Evolutionary conservation across 2,113 vertebrate species (phyloP), one percentile per base, ranked within the genome.

Genomic region (Oncorhynchus gorbuscha): DNA sequence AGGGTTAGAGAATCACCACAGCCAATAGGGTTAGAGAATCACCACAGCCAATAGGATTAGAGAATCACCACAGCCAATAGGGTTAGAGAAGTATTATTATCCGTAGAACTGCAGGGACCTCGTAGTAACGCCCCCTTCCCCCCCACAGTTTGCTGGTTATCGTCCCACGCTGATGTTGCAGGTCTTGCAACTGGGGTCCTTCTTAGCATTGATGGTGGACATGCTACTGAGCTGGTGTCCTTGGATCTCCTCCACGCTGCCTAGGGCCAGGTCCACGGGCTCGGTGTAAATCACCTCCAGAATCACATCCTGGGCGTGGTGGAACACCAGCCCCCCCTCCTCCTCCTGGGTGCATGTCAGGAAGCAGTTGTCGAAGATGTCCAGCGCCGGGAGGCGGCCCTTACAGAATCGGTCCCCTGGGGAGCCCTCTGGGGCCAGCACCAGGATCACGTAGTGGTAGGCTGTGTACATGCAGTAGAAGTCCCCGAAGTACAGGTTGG

Each of bases 381-480:
- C 95, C 82, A 97, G 94, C 20, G 94, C 94, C 76, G 95, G 96
- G 79, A 97, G 94, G 79, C 96, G 94, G 88, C 93, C 95, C 93
- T 95, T 96, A 90, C 96, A 97, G 92, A 97, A 97, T 73, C 95
- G 94, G 1, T 97, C 96, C 78, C 96, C 96, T 0, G 92, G 91
- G 0, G 96, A 96, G 5, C 94, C 96, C 28, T 90, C 89, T 0
- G 96, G 96, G 7, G 95, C 96, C 1, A 97, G 81, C 18, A 96
- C 96, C 3, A 97, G 92, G 79, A 97, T 96, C 86, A 97, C 95
- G 3, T 96, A 97, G 93, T 97, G 96, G 87, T 97, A 97, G 78
- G 96, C 95, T 16, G 96, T 97, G 91, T 97, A 97, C 96, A 97
- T 97, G 92, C 96, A 97, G 93, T 97, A 97, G 92, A 97, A 97